Evolutionary conservation across 2,113 vertebrate species (phyloP), one percentile per base, ranked within the genome.

Genomic region (Anser brachyrhynchus): DNA sequence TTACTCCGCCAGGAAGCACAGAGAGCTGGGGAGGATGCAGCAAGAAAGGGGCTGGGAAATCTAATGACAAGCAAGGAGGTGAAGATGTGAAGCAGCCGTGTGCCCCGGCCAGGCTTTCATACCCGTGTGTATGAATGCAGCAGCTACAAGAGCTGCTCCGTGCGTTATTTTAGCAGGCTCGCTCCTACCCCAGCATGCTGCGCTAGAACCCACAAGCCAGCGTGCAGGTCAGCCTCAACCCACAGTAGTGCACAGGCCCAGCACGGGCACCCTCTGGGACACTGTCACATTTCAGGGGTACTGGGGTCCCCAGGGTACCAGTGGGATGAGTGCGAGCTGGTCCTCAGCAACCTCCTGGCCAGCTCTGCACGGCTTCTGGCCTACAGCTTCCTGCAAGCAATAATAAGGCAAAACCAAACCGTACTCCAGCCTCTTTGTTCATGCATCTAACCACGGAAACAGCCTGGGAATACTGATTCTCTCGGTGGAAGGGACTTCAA

Each of bases 291-390:
- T 75, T 18, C 2, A 3, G 23, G 26, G 26, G 20, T 17, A 88
- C 8, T 9, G 21, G 20, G 7, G 44, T 76, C 22, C 13, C 72
- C 55, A 33, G 29, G 37, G 37, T 18, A 15, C 37, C 62, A 15
- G 22, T 29, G 37, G 37, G 26, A 29, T 4, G 18, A 10, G 7
- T 57, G 20, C 10, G n/a, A 83, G 16, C 31, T 70, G n/a, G 7
- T 41, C 52, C n/a, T 67, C 2, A 0, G 17, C 8, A 3, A 64
- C 23, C 20, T 67, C 6, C 31, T 0, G 0, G 10, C 39, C 51
- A 71, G 89, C 28, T 59, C 59, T 29, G 28, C 21, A 67, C 37
- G 73, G 61, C 46, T 75, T 35, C 37, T 72, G 57, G 14, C 28
- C 10, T 17, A 44, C 22, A 19, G 5, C 61, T 81, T 87, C 51